Evolutionary conservation across 30 jellyfish, hydroid and myxozoan genomes (phyloP), one percentile per base, ranked within the genome.

Genomic region (Cassiopea andromeda): DNA sequence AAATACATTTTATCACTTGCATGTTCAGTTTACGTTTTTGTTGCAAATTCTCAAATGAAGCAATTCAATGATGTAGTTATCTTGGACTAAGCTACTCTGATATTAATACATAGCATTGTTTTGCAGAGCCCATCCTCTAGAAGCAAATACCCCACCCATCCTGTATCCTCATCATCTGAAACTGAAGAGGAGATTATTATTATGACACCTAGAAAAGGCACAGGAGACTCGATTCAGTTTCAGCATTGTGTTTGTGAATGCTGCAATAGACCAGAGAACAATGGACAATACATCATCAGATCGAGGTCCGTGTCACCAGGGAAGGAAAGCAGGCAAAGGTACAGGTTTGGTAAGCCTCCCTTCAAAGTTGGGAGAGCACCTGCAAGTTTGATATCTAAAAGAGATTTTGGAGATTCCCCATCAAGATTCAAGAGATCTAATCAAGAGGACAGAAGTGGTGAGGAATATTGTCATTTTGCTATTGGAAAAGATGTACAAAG

Each of bases 241-340:
- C 73, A 85, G 60, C 87, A 93, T 73, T 88, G 98, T 78, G 83
- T 93, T 48, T 93, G 98, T 50, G 98, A 93, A 38, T 93, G 98
- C 66, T 94, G 92, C 1, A 59, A 47, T 9, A 49, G 93, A 45
- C 90, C 88, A 10, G 98, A 82, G 18, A 85, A 66, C 60, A 87
- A 76, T 46, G 89, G 85, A 59, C 82, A 78, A n/a, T 72, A 78
- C 74, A 80, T 57, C 47, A 44, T 83, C 75, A 69, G 85, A 38
- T 46, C 88, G 81, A 81, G 97, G 92, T 82, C 93, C 3, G 85
- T 82, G 4, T 80, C 92, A 8, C 95, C 90, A 0, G 87, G 90
- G 19, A 75, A 48, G 6, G 80, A 77, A 3, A 45, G 69, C 50
- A 64, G 83, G 45, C 69, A 70, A 27, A 44, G 38, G 0, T 45